Conservation (phyloP, 2,797 vertebrate species). For the Takifugu ocellatus region DNA sequence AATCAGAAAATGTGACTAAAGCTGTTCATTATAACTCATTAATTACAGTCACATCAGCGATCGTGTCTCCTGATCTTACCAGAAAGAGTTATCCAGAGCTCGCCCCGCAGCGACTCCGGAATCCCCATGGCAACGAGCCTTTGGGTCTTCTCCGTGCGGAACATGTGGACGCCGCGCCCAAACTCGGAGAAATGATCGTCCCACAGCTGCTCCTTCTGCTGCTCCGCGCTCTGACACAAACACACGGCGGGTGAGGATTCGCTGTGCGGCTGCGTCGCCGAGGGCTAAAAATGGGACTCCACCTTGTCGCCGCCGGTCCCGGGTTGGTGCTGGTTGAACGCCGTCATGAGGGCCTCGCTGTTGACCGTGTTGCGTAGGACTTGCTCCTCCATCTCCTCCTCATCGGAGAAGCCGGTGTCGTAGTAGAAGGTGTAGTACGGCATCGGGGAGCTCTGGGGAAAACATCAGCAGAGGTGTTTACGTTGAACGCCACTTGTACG, state of each 20-base stretch:
- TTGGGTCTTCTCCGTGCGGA: slow-evolving; percentile 89
- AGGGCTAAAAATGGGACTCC: slow-evolving; percentile 11
- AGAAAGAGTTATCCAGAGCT: slow-evolving; percentile 92
- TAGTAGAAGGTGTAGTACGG: slow-evolving; percentile 80
- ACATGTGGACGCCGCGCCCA: slow-evolving; percentile 92
- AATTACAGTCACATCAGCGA: background rate
- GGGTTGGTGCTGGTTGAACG: slow-evolving; percentile 74
- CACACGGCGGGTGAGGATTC: background rate
- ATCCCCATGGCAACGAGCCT: slow-evolving; percentile 92
- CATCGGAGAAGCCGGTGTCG: slow-evolving; percentile 60
- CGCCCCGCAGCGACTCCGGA: slow-evolving; percentile 87
- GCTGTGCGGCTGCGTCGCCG: no score
- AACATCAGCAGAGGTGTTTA: background rate
- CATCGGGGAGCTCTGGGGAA: slow-evolving; percentile 55
- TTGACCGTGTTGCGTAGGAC: slow-evolving; percentile 72
- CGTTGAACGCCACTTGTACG: background rate
- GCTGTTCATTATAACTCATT: no score
- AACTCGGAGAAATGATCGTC: slow-evolving; percentile 88
- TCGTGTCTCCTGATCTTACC: slow-evolving; percentile 62
- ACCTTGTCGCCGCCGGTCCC: slow-evolving; percentile 65
- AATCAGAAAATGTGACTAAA: no score
- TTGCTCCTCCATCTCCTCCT: slow-evolving; percentile 70
- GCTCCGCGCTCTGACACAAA: slow-evolving; percentile 77
- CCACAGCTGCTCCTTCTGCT: slow-evolving; percentile 85
- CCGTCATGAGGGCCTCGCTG: slow-evolving; percentile 80